A percentile compares a stretch with the other conserved stretches of the same genome.
These are phyloP conservation scores for Acanthurus tractus DNA, from an alignment of 2,797 vertebrate genomes.

Conservation along the genomic window DNA sequence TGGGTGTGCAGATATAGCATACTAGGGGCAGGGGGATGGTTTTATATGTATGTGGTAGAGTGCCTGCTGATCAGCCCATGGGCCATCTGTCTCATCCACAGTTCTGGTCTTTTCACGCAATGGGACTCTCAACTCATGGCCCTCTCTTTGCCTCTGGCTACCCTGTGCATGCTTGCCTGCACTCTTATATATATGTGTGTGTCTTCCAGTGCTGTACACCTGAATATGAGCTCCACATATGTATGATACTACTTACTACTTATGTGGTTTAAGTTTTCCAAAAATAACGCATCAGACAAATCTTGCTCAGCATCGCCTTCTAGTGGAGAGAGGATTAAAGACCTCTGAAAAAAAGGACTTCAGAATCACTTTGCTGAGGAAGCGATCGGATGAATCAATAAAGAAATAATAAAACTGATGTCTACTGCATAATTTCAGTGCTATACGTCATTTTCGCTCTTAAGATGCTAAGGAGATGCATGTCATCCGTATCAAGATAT, in stretches of 20 bases:
- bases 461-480: background rate
- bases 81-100: conserved; percentile 76
- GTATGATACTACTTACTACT: conserved; percentile 10
- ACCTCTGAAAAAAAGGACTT: conserved; percentile 11
- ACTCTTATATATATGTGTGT: conserved; percentile 24
- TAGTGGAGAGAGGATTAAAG: conserved; percentile 77
- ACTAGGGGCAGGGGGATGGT: conserved; percentile 45
- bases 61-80: conserved; percentile 72
- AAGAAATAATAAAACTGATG: conserved; percentile 12
- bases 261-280: conserved; percentile 39
- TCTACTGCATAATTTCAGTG: background rate
- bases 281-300: conserved; percentile 47
- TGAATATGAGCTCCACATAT: conserved; percentile 32
- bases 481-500: conserved; percentile 20
- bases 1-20: conserved; percentile 41
- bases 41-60: conserved; percentile 64
- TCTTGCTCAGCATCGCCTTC: conserved; percentile 87
- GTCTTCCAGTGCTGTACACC: conserved; percentile 30
- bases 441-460: conserved; percentile 6
- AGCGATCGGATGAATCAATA: conserved; percentile 29
- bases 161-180: conserved; percentile 55
- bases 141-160: conserved; percentile 72
- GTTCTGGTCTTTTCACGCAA: conserved; percentile 72
- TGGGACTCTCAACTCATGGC: conserved; percentile 71
- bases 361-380: conserved; percentile 24